Evolutionary conservation across 2,113 vertebrate genomes (phyloP), one percentile per base, ranked within the genome.

Genomic region (Trinectes maculatus): DNA sequence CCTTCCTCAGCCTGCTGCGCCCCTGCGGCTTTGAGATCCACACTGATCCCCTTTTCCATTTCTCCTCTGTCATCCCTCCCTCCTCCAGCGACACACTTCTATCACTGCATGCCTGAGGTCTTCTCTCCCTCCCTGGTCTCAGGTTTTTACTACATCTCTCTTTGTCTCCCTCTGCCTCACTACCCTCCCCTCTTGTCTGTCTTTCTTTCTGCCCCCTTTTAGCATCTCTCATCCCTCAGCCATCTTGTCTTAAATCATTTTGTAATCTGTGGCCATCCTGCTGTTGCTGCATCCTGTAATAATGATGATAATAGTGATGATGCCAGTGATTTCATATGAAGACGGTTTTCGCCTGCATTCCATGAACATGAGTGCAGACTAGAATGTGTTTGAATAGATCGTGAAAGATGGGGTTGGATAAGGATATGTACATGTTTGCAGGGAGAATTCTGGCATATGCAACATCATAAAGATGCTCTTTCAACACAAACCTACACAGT

Each of bases 241-340:
- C 79, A 62, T 84, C 64, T 79, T 59, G 34, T 68, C 61, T 66
- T 59, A 69, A 55, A 75, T 87, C 43, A 54, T 58, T 74, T 53
- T 66, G 51, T 85, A 71, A 78, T 84, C 58, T 71, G 52, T 59
- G 67, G 42, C 52, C 47, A 5, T 70, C 60, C 71, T 80, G 79
- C 82, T 81, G 74, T 83, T 56, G 4, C 37, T 51, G 74, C 80
- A 65, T 79, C 61, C 59, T 62, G 44, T 25, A 22, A 15, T 37
- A 37, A 37, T 37, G 12, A 64, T 48, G 71, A 79, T 80, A 67
- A 74, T 79, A 54, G 61, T 36, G 66, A 73, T 55, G 57, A 74
- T 74, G 56, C 58, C 39, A 10, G 52, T 46, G 42, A 51, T 80
- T 79, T 84, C 57, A 62, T 55, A 61, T 60, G 69, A 61, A 86